Base-by-base conservation (phyloP, 2,113 vertebrate species). In the Cynoglossus semilaevis region DNA sequence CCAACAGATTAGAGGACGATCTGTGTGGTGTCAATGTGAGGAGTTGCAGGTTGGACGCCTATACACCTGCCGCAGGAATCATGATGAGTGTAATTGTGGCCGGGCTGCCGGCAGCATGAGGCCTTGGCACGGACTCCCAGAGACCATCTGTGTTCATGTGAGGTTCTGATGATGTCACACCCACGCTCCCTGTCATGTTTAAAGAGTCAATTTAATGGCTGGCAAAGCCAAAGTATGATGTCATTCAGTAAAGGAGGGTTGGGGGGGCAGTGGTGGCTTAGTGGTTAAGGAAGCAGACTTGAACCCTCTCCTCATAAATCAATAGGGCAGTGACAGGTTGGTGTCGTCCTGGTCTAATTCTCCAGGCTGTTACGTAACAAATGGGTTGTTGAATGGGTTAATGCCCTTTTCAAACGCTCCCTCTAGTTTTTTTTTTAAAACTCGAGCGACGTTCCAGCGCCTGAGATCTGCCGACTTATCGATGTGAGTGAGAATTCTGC, bases 121-220 rank as follows among this genome's bases (percentile, higher is more conserved):
- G 51, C 66, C 60, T 68, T 77, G 63, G 75, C 75, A 71, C 22
- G 38, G 66, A 60, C 46, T 71, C 67, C 64, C 35, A 52, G 35
- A 7, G 67, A 65, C 81, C 77, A 71, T 82, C 74, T 84, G 75
- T 57, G 53, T 63, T 38, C 56, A 62, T 65, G 53, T 40, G 56
- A 74, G 57, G 59, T 65, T 46, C 72, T 72, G 66, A 70, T 74
- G 66, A 75, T 76, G 66, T 67, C 58, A 29, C 6, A 29, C 22
- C 22, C 2, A 29, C 22, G 6, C 2, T 29, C 22, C 22, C 22
- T 29, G 22, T 29, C 22, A 29, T 29, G 2, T 29, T 6, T 29
- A 4, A 29, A 4, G 6, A 6, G 22, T 29, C 22, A 29, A 29
- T 29, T 29, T 6, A 29, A 11, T 45, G 63, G 35, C 36, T 45